A percentile compares a stretch with the other conserved stretches of the same genome.
phyloP scores from a whole-genome alignment of 2,797 vertebrate species.

The Lutjanus campechanus region DNA sequence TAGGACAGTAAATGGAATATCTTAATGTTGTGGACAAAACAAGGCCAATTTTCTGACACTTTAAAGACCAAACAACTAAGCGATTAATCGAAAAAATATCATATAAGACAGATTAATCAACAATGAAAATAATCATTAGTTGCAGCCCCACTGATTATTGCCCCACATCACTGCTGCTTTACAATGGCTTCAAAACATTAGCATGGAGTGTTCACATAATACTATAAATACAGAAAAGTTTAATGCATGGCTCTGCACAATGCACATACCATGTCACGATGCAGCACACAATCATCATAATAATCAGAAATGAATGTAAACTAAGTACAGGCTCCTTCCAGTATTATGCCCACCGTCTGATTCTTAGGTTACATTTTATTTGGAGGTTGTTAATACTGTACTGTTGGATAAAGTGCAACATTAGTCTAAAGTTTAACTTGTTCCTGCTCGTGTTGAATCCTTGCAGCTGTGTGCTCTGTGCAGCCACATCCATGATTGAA shows the following conservation, averaged over 20 bases:
- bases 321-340: slow-evolving; percentile 31
- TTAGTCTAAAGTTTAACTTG: slow-evolving; percentile 30
- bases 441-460: slow-evolving; percentile 39
- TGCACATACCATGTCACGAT: slow-evolving; percentile 9
- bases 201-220: slow-evolving; percentile 37
- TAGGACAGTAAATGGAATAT: no score
- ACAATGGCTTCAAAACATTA: slow-evolving; percentile 10
- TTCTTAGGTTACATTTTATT: slow-evolving; percentile 35
- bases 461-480: slow-evolving; percentile 19
- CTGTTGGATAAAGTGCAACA: slow-evolving; percentile 76
- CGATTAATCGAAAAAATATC: no score
- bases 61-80: no score
- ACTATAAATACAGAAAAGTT: slow-evolving; percentile 33
- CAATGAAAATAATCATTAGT: no score
- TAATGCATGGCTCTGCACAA: slow-evolving; percentile 38
- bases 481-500: slow-evolving; percentile 10
- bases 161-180: neutral
- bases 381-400: slow-evolving; percentile 65
- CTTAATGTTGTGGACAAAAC: no score
- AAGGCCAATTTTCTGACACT: no score
- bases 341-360: slow-evolving; percentile 19
- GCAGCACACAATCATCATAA: slow-evolving; percentile 20
- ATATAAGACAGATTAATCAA: no score
- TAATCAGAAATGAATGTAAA: slow-evolving; percentile 25
- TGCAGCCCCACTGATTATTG: neutral